Evolutionary conservation across 2,888 invertebrate genomes (phyloP).

Genomic region (Tipula confusa): DNA sequence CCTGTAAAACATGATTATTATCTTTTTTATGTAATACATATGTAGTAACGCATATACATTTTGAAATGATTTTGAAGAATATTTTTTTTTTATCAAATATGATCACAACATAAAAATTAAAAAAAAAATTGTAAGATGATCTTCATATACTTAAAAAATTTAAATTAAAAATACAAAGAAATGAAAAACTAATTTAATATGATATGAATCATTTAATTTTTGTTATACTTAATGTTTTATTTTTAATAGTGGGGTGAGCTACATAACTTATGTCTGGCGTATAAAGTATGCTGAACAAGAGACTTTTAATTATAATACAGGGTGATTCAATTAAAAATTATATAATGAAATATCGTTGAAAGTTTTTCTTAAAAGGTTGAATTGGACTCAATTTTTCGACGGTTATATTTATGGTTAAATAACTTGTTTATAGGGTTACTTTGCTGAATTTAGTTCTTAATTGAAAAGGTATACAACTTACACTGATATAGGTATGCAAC

Average conservation of each 20-base stretch:
- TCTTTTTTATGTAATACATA: background rate
- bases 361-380: too few species aligned
- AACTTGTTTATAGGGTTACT: too few species aligned
- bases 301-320: too few species aligned
- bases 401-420: too few species aligned
- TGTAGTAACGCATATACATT: background rate
- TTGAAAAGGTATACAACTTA: too few species aligned
- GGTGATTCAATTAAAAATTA: too few species aligned
- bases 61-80: background rate
- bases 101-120: background rate
- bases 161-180: background rate
- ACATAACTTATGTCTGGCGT: background rate
- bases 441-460: too few species aligned
- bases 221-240: background rate
- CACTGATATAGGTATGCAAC: too few species aligned
- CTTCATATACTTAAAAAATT: background rate
- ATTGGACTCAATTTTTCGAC: too few species aligned
- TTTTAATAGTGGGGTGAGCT: background rate
- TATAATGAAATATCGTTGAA: too few species aligned
- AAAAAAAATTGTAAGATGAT: background rate
- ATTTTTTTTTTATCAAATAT: background rate
- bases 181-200: background rate
- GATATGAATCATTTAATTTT: background rate
- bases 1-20: too few species aligned
- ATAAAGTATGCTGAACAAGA: too few species aligned